These are phyloP conservation scores for Chalcis sispes DNA, from an alignment of 2,888 invertebrate species.

Conservation along the genomic window DNA sequence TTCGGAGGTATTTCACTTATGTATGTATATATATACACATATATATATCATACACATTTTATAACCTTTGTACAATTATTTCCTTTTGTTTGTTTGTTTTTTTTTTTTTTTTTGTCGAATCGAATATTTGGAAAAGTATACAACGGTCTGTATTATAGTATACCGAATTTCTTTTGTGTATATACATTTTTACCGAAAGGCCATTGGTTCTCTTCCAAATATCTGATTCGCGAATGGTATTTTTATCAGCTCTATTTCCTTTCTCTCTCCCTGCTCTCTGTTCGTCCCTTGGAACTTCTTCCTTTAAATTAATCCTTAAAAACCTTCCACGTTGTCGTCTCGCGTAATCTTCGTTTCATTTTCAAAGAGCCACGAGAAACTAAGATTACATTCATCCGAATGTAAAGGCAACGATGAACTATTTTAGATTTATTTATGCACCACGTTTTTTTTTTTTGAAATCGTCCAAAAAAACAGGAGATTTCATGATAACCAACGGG, in stretches of 20 bases:
- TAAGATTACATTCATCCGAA: conserved; percentile 6
- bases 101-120: conserved; percentile 38
- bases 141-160: conserved; percentile 34
- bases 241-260: conserved; percentile 19
- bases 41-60: conserved; percentile 34
- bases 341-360: conserved; percentile 43
- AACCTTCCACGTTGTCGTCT: conserved; percentile 32
- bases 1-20: neutral
- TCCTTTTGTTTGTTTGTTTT: neutral
- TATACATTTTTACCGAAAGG: conserved; percentile 35
- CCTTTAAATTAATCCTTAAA: conserved; percentile 29
- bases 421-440: conserved; percentile 3
- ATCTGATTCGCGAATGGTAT: conserved; percentile 58
- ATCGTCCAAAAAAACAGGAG: conserved; percentile 39
- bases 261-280: conserved; percentile 9
- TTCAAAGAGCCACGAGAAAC: conserved; percentile 36
- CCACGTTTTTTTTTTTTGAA: conserved; percentile 31
- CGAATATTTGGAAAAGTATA: conserved; percentile 63
- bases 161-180: conserved; percentile 42
- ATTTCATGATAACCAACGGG: conserved; percentile 35
- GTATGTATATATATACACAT: conserved; percentile 1
- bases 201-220: conserved; percentile 62
- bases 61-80: conserved; percentile 45
- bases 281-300: conserved; percentile 31
- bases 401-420: conserved; percentile 32